Base-by-base conservation (phyloP, 2,888 invertebrate genomes). In the Aelia acuminata region DNA sequence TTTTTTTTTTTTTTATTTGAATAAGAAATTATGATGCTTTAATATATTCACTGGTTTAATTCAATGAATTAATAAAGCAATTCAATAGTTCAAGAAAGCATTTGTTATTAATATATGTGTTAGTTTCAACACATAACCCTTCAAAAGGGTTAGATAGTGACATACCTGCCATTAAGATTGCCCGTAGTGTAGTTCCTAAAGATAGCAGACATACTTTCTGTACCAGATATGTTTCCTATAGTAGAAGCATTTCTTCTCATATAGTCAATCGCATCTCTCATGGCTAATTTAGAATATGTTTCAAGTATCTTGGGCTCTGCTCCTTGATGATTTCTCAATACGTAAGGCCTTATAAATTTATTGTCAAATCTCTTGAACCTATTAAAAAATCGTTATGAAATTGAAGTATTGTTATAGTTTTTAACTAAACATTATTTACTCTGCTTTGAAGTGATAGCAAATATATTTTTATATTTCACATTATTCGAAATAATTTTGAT, bases 311-410 rank as follows among this genome's bases (percentile, higher is more conserved):
- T 98, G 88, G 98, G 98, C 92, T 98, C 98, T 85, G 96, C 96
- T 89, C 97, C 97, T 93, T 96, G 96, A 92, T 96, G 95, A 92
- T 98, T 96, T 91, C 97, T 94, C 90, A 98, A 94, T 91, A 98
- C 93, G 91, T 96, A 95, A 39, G 98, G 98, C 90, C 98, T 95
- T 91, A 99, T 96, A 93, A 97, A 98, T 92, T 96, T 95, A 93
- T 97, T 98, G 93, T 98, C 98, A 93, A 98, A 98, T 91, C 97
- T 95, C 92, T 98, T 98, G 93, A 98, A 98, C 92, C 96, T 96
- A 91, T 47, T 91, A 91, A 88, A 84, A 88, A 35, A 50, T 86
- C 43, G 3, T 22, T n/a, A n/a, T n/a, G n/a, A n/a, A n/a, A n/a
- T n/a, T n/a, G n/a, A n/a, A n/a, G n/a, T n/a, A n/a, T n/a, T n/a